Percentiles rank a stretch among this genome's conserved stretches.
Conservation (phyloP, 2,797 vertebrate species). For the Hybognathus amarus region DNA sequence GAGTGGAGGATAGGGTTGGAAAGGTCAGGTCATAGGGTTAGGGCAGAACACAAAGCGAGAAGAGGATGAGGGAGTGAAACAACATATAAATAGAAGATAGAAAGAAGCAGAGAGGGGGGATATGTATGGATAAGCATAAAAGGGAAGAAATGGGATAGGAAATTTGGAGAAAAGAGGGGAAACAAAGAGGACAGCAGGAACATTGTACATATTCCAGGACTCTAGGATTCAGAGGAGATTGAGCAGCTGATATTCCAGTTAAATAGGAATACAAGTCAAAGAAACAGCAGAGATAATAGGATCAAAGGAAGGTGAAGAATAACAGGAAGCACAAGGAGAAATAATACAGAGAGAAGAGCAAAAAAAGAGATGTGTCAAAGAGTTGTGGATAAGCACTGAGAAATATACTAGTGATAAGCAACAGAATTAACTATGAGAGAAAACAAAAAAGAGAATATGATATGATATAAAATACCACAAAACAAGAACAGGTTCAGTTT, state of each 20-base stretch:
- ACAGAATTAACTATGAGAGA: conserved; percentile 9
- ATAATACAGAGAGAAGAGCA: conserved; percentile 17
- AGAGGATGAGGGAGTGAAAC: background rate
- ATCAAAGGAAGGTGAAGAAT: conserved; percentile 35
- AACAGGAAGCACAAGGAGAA: conserved; percentile 29
- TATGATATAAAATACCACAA: background rate
- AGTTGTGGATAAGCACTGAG: conserved; percentile 1
- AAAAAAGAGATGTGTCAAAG: conserved; percentile 18
- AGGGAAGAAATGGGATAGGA: conserved; percentile 19
- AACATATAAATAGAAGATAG: background rate
- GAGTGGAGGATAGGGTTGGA: conserved; percentile 37
- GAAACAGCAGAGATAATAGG: conserved; percentile 20
- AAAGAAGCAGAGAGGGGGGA: background rate
- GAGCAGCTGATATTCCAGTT: conserved; percentile 57
- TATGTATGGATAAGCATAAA: background rate
- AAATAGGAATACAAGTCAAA: conserved; percentile 51
- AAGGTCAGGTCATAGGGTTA: background rate
- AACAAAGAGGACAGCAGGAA: conserved; percentile 54
- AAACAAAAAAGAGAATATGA: background rate
- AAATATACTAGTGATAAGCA: conserved; percentile 1
- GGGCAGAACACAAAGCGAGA: background rate
- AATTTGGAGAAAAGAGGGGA: conserved; percentile 28
- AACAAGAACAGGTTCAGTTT: background rate
- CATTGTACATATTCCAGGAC: conserved; percentile 58
- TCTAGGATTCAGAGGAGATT: conserved; percentile 53